phyloP scores from a whole-genome alignment of 2,113 vertebrate species.

The Formicarius rufipectus region DNA sequence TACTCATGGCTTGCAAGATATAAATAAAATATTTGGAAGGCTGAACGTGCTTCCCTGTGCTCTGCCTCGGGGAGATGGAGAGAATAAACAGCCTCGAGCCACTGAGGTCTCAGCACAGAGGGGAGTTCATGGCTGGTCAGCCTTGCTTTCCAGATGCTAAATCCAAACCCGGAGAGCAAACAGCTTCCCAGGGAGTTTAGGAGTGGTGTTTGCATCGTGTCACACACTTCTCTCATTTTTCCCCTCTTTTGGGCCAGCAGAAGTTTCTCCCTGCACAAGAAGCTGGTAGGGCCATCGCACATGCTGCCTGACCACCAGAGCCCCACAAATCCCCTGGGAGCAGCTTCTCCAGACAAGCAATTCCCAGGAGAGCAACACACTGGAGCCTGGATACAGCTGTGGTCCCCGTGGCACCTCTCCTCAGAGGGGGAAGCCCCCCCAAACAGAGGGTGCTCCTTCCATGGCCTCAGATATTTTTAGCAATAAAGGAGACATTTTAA shows the following conservation, averaged over 20 bases:
- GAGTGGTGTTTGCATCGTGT: rapidly evolving
- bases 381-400: neutral
- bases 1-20: neutral
- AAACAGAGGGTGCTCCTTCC: neutral
- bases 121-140: neutral
- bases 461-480: neutral
- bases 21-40: constrained; percentile 21
- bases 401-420: neutral
- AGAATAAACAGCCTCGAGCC: rapidly evolving
- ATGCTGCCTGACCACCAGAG: rapidly evolving
- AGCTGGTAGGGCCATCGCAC: rapidly evolving
- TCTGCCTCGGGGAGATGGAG: neutral
- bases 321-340: rapidly evolving
- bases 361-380: rapidly evolving
- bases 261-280: neutral
- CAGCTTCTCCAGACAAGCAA: rapidly evolving
- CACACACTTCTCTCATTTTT: rapidly evolving
- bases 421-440: neutral
- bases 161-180: rapidly evolving
- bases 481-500: neutral
- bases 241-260: rapidly evolving
- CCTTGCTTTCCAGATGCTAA: neutral
- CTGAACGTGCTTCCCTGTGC: neutral
- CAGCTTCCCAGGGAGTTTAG: rapidly evolving
- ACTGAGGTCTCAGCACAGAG: neutral